Base-by-base conservation (phyloP, 2,113 vertebrate species). In the Shinisaurus crocodilurus region DNA sequence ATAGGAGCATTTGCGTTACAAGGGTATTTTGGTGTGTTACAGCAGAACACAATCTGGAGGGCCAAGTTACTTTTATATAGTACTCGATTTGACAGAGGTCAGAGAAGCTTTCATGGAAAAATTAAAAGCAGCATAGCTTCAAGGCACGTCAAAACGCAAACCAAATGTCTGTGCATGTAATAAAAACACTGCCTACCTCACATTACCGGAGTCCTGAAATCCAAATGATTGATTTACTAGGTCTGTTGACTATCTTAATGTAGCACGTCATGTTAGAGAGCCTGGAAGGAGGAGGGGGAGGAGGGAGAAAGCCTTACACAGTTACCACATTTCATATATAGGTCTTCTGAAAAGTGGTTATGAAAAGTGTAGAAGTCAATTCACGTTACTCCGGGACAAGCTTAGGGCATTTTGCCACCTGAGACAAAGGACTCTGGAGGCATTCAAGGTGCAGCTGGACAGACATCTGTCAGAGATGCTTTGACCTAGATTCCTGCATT, bases 21-120 rank as follows among this genome's bases (percentile, higher is more conserved):
- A 89, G 1, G 54, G 57, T 12, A 54, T 0, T 88, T 83, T 74
- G 48, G 34, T 40, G 75, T 9, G 87, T 34, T 65, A 37, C 0
- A 48, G 87, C 72, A 69, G 15, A 81, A 76, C 25, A 27, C n/a
- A 54, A 45, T 88, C 60, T 77, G 45, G 20, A 84, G 45, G 27
- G 45, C n/a, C 80, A 84, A 77, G 77, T 77, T 0, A 82, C 85
- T 92, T 92, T 79, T 82, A 27, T 10, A 63, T 69, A 60, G 10
- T 70, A 86, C 85, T 79, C 80, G 75, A 74, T 9, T 7, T 1
- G 82, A 82, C 29, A 91, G 82, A 80, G 7, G 16, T 84, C 87
- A 87, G 91, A 60, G 60, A 0, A 40, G 76, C 69, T 40, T 86
- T 90, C 48, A 70, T 75, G 77, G 79, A 82, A 87, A 83, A 87